Conservation (phyloP, 2,113 vertebrate species). For the Cynopterus brachyotis region DNA sequence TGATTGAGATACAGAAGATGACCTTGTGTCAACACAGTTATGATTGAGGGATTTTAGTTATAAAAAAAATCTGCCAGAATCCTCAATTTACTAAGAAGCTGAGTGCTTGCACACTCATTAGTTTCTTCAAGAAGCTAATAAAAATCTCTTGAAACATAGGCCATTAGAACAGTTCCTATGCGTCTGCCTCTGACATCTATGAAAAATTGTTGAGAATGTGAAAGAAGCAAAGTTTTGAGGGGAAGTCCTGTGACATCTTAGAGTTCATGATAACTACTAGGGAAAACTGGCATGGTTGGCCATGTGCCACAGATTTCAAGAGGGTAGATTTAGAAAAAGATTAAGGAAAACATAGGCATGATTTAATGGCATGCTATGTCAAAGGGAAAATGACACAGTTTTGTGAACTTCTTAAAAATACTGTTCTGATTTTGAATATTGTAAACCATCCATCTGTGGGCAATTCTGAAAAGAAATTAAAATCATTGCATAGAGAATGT, state of each 20-base stretch:
- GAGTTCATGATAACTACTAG: neutral
- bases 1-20: neutral
- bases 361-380: neutral
- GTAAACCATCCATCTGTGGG: neutral
- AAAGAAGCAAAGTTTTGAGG: neutral
- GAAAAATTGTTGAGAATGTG: neutral
- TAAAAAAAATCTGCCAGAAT: neutral
- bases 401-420: slow-evolving; percentile 22
- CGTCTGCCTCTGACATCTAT: neutral
- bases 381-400: neutral
- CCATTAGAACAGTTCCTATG: neutral
- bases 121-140: neutral
- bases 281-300: neutral
- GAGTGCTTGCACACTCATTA: neutral
- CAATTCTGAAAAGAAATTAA: neutral
- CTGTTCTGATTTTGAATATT: neutral
- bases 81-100: neutral
- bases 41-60: neutral
- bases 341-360: neutral
- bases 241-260: neutral
- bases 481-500: neutral
- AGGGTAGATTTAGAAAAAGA: neutral
- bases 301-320: neutral
- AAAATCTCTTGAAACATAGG: neutral
- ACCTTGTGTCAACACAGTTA: neutral